Evolutionary conservation across 2,113 vertebrate species (phyloP).

Genomic region (Malurus cyaneus): DNA sequence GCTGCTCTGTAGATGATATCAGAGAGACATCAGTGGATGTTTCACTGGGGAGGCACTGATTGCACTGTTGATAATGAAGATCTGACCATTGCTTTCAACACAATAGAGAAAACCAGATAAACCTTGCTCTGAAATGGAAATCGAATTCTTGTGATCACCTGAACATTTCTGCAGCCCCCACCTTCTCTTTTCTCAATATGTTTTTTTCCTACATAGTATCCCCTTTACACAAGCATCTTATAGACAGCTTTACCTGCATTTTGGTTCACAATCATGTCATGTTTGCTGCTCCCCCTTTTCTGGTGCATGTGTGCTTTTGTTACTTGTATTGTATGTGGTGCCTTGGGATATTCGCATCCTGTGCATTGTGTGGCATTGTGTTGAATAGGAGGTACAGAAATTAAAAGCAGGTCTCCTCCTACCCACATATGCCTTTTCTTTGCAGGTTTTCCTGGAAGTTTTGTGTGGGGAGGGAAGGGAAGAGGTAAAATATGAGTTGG

Average conservation of each 20-base stretch:
- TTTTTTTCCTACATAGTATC: background rate
- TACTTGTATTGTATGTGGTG: constrained; percentile 66
- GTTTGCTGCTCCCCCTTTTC: constrained; percentile 4
- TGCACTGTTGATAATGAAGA: background rate
- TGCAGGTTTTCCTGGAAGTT: constrained; percentile 73
- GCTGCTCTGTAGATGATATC: background rate
- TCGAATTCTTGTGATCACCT: background rate
- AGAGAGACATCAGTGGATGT: background rate
- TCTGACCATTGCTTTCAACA: background rate
- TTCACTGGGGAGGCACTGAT: background rate
- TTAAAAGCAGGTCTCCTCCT: constrained; percentile 68
- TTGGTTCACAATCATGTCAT: background rate
- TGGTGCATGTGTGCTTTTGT: constrained; percentile 48
- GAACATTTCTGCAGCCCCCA: background rate
- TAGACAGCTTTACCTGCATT: constrained; percentile 10
- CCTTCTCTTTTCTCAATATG: background rate
- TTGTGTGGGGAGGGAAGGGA: constrained; percentile 58
- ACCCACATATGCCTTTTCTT: constrained; percentile 65
- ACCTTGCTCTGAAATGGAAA: background rate
- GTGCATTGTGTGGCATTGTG: constrained; percentile 72
- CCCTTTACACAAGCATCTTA: background rate
- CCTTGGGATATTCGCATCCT: constrained; percentile 72
- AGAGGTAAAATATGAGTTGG: constrained; percentile 68
- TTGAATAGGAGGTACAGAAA: constrained; percentile 68
- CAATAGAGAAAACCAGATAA: background rate